Base-by-base conservation (phyloP, 2,113 vertebrate species). In the Pholis gunnellus region DNA sequence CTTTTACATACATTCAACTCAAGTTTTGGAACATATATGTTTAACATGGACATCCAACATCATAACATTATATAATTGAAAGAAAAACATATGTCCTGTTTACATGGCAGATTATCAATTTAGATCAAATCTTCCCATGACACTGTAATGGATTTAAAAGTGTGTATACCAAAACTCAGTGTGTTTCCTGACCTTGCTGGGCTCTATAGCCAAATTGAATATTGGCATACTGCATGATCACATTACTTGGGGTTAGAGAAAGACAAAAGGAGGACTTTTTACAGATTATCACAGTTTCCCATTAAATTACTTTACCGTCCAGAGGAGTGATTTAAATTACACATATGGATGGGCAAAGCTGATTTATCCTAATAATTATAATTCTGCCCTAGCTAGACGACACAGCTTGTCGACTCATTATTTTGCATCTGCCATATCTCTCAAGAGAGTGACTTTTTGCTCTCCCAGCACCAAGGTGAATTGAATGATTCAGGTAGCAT, bases 171-270 rank as follows among this genome's bases (percentile, higher is more conserved):
- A 50, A 72, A 40, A 29, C 46, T 69, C 69, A 66, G 29, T 20
- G 29, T 20, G 57, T 40, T 50, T 64, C 18, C 22, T 44, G 60
- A 60, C 72, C 50, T 66, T 67, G 72, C 10, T 63, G 0, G 13
- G 8, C 46, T 38, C 20, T 17, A 22, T 13, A 66, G 34, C 36
- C 54, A 72, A 54, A 72, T 81, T 27, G 66, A 71, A 80, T 76
- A 34, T 29, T 31, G 57, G 27, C 57, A n/a, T 54, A n/a, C 22
- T 54, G 8, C 9, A n/a, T 54, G 52, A 54, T 54, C 22, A 54
- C 17, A 54, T 54, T n/a, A 22, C 52, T n/a, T n/a, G 8, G 6
- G 52, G 52, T 9, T 54, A 3, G 17, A 54, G 52, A n/a, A n/a
- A 54, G 52, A 54, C 52, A 54, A 54, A 54, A 54, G 6, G 9